A percentile compares a stretch with the other conserved stretches of the same genome.
These are phyloP conservation scores for Hoplodrina blanda DNA, from an alignment of 2,888 invertebrate genomes.

Conservation along the genomic window DNA sequence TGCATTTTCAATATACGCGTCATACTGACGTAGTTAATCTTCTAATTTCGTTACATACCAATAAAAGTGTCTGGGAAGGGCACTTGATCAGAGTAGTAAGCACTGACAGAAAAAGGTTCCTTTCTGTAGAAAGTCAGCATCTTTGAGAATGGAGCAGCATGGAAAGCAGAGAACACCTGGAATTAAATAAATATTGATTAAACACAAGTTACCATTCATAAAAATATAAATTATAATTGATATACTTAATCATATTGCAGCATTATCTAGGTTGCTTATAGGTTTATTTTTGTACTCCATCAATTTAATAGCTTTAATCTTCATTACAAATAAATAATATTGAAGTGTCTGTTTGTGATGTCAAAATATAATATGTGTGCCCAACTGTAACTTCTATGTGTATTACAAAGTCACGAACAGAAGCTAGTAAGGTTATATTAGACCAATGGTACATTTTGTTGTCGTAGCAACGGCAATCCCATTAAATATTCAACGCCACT, in stretches of 20 bases:
- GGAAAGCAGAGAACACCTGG: slow-evolving; percentile 95
- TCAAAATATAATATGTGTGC: too few species aligned
- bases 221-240: neutral
- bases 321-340: too few species aligned
- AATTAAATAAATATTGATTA: slow-evolving; percentile 32
- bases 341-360: too few species aligned
- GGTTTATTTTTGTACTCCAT: neutral
- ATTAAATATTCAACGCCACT: slow-evolving; percentile 22
- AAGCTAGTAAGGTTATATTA: slow-evolving; percentile 1
- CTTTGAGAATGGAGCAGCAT: slow-evolving; percentile 97
- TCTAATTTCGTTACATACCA: slow-evolving; percentile 89
- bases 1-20: neutral
- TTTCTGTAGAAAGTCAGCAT: slow-evolving; percentile 97
- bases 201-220: neutral
- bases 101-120: slow-evolving; percentile 96
- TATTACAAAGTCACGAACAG: too few species aligned
- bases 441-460: neutral
- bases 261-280: neutral
- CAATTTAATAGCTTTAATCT: too few species aligned
- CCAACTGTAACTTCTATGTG: neutral
- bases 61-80: slow-evolving; percentile 95
- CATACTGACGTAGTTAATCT: neutral
- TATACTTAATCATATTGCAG: neutral
- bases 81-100: slow-evolving; percentile 94
- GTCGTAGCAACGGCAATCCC: slow-evolving; percentile 12